Evolutionary conservation across 37 sponge, comb jelly and placozoan species (phyloP), one percentile per base, ranked within the genome.

Genomic region (Agelas oroides): DNA sequence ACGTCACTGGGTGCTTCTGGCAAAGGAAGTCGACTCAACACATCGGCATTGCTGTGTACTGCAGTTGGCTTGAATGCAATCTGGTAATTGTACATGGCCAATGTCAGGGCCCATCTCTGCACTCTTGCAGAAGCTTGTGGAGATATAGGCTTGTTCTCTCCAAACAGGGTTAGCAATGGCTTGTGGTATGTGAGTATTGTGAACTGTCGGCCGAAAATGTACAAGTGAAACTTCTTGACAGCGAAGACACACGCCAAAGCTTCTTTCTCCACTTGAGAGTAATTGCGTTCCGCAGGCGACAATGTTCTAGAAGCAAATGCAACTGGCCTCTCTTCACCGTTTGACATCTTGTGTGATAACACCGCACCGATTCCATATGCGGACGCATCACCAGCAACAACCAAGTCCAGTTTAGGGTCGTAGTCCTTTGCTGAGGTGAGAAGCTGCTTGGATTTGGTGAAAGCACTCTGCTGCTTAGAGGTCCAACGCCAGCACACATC

Each of bases 11-110:
- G n/a, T n/a, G n/a, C n/a, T n/a, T n/a, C n/a, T n/a, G n/a, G 36
- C 53, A 72, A 2, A 5, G 73, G 73, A 12, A 72, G 53, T 5
- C 73, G 2, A 40, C 53, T 40, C 38, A 79, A 25, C 13, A 41
- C 80, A 32, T 79, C 80, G 23, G 80, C 80, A 79, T 79, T 79
- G 17, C 21, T n/a, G 35, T 79, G 65, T 39, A 41, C 67, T 39
- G 32, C 40, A 1, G 80, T 65, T 25, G 27, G 21, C 17, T 37
- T 3, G 8, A 46, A 46, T 8, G 3, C 8, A 30, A 79, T 79
- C 11, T 14, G 1, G 67, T 79, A 79, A 1, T 8, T 1, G 30
- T 79, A 79, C 21, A 67, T 67, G 41, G 66, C 8, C 5, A 79
- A 31, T 30, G 36, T 13, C 23, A 79, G 5, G 1, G 81, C 81